Percentiles rank a stretch among this genome's conserved stretches.
Evolutionary conservation across 2,113 vertebrate genomes (phyloP).

Genomic region (Herpetotheres cachinnans): DNA sequence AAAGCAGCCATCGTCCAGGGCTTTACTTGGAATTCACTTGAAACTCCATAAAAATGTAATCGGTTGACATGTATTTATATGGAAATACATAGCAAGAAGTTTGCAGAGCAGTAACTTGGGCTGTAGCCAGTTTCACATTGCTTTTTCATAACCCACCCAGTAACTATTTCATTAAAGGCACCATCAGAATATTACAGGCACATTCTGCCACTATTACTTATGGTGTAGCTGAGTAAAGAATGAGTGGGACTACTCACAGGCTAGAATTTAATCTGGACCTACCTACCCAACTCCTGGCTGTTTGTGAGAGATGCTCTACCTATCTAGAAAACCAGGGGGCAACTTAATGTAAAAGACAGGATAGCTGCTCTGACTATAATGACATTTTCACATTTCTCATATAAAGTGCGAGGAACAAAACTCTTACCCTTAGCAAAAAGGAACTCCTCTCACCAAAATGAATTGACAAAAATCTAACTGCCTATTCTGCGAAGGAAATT

Average conservation of each 20-base stretch:
- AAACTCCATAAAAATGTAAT: slow-evolving; percentile 40
- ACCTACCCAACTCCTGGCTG: background rate
- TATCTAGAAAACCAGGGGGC: background rate
- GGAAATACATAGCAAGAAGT: slow-evolving; percentile 18
- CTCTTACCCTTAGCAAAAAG: background rate
- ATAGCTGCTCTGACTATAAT: background rate
- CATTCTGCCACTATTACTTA: background rate
- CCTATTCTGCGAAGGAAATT: background rate
- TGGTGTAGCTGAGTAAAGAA: background rate
- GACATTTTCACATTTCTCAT: background rate
- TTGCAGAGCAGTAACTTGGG: background rate
- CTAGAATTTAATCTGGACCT: background rate
- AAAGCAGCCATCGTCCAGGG: background rate
- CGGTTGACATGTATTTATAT: background rate
- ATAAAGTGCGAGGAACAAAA: background rate
- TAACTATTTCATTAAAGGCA: background rate
- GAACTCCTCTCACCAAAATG: background rate
- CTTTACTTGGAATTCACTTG: slow-evolving; percentile 1
- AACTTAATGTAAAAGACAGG: background rate
- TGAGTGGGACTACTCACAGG: background rate
- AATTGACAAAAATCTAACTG: background rate
- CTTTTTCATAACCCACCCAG: background rate
- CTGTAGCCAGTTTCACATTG: background rate
- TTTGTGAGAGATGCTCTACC: background rate
- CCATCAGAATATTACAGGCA: background rate